Evolutionary conservation across 2,797 vertebrate genomes (phyloP), one percentile per base, ranked within the genome.

Genomic region (Halcyon chelicuti): DNA sequence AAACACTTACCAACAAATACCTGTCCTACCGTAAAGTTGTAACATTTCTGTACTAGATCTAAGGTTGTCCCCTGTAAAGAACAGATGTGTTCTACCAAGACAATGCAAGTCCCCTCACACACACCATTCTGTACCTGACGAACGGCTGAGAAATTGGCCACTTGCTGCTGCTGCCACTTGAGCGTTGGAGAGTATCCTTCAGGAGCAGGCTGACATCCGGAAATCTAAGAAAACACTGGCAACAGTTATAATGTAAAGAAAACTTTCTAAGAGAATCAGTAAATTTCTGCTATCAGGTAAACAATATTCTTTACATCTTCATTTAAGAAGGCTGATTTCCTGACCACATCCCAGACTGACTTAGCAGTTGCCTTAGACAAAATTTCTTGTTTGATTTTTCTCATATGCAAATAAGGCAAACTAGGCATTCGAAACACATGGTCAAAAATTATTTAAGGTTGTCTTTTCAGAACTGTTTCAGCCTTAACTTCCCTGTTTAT

Each of bases 111-210:
- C 18, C 14, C 54, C 20, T 61, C 33, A 62, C 55, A 79, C 55
- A 79, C 66, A 89, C 11, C 51, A 23, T 54, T 47, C 9, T 82
- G 96, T 97, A 99, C 99, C 99, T 99, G 99, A 97, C 99, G 98
- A 97, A 99, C 95, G 14, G 98, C 95, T 71, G 99, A 99, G 96
- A 99, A 99, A 90, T 97, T 98, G 72, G 98, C 96, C 93, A 99
- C 99, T 98, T 99, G 99, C 70, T 98, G 98, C 94, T 98, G 99
- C 58, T 99, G 99, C 99, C 99, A 99, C 21, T 96, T 97, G 58
- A 99, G 97, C 5, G 99, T 99, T 44, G 99, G 99, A 55, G 97
- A 99, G 90, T 99, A 99, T 28, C 99, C 99, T 85, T 97, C 97
- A 31, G 99, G 99, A 67, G 99, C 99, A 46, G 99, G 99, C n/a